Base-by-base conservation (phyloP, 2,888 invertebrate genomes). In the Orgyia antiqua region DNA sequence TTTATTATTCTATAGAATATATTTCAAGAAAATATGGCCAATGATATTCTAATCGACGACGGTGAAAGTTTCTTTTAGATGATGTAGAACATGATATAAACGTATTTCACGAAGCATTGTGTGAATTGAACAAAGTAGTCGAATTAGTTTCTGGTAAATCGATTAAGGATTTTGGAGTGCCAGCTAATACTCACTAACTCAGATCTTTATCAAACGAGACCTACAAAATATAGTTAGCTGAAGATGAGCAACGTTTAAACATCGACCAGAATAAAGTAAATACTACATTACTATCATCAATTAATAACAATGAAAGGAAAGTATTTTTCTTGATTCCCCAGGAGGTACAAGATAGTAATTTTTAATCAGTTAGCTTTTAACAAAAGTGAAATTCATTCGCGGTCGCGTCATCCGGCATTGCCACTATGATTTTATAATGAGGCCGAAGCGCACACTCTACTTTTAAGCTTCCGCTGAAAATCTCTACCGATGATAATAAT, bases 31-130 rank as follows among this genome's bases (percentile, higher is more conserved):
- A 15, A 21, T 29, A 45, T 50, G 45, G 45, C 47, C 33, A 42
- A 27, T 39, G 42, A 55, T 38, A 47, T 50, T 42, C 37, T 51
- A 26, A 44, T 50, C 41, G 37, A 39, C 37, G 36, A 50, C 45
- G 44, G 39, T 39, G 42, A 48, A 43, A 51, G 27, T 45, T 47
- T 42, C 6, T 7, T 6, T 44, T 39, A 45, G 44, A 42, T 43
- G 35, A 46, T 39, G 20, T 46, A 26, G 39, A 46, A 50, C 42
- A 50, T 44, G 45, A 50, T 41, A 43, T 50, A 49, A 42, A 44
- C 37, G 45, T 45, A 12, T 45, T 44, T 45, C 39, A 43, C 24
- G 42, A 52, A 49, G 42, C 47, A 37, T 47, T 47, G 42, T 42
- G 45, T 25, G 30, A 52, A 34, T 34, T 34, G 26, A 52, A 46